Evolutionary conservation across 2,888 invertebrate species (phyloP).

Genomic region (Thereva unica): DNA sequence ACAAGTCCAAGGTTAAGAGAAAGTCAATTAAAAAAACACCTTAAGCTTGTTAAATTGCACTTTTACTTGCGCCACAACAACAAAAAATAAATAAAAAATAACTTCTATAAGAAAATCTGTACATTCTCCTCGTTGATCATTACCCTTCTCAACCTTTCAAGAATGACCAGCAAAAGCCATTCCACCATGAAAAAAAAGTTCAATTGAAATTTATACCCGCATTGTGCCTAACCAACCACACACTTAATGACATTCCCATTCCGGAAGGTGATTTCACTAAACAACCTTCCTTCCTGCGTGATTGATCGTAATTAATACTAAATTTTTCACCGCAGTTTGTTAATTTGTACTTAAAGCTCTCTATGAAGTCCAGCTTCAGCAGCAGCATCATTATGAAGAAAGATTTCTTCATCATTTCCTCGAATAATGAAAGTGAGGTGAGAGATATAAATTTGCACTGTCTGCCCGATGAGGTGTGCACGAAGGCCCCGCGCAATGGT

Average conservation of each 20-base stretch:
- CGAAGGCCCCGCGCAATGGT: too few relatives aligned
- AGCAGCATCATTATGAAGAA: background rate
- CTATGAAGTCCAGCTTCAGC: too few relatives aligned
- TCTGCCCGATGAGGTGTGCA: constrained; percentile 6
- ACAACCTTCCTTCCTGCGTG: constrained; percentile 23
- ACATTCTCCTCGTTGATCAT: too few relatives aligned
- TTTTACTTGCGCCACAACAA: too few relatives aligned
- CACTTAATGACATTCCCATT: constrained; percentile 24
- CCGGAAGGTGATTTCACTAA: constrained; percentile 19
- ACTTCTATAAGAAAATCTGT: too few relatives aligned
- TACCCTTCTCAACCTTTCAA: too few relatives aligned
- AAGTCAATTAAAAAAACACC: too few relatives aligned
- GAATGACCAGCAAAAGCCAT: too few relatives aligned
- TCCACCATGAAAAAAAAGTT: too few relatives aligned
- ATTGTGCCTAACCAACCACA: constrained; percentile 19
- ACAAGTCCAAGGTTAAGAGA: too few relatives aligned
- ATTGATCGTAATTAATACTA: constrained; percentile 31
- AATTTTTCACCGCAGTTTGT: constrained; percentile 7
- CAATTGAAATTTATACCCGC: constrained; percentile 23
- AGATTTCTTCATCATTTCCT: constrained; percentile 12
- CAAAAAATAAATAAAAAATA: too few relatives aligned
- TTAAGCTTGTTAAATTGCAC: too few relatives aligned
- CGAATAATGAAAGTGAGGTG: constrained; percentile 27
- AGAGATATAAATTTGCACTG: constrained; percentile 15
- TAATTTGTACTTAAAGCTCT: constrained; percentile 13